Conservation (phyloP, 2,888 invertebrate species). For the Allacma fusca region DNA sequence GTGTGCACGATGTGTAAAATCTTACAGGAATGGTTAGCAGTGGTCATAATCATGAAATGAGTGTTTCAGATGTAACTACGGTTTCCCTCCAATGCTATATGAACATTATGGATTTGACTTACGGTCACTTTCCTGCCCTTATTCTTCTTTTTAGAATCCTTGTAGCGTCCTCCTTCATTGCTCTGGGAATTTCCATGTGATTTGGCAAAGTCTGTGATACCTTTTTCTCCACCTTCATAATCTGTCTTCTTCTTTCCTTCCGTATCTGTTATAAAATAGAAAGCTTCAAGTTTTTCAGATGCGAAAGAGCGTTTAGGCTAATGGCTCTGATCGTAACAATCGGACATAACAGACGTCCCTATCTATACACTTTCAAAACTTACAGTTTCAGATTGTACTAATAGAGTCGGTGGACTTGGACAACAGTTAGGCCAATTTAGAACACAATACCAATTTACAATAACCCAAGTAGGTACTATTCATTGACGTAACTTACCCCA, state of each 20-base stretch:
- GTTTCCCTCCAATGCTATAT: neutral
- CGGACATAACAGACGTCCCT: too few relatives aligned
- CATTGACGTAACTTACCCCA: neutral
- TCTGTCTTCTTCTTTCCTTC: conserved; percentile 57
- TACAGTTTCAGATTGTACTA: too few relatives aligned
- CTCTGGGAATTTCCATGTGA: conserved; percentile 49
- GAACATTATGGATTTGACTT: conserved; percentile 41
- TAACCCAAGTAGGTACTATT: neutral
- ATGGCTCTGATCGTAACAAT: too few relatives aligned
- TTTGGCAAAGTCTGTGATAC: conserved; percentile 55
- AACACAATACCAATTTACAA: too few relatives aligned
- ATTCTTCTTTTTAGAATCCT: conserved; percentile 60
- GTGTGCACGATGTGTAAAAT: neutral
- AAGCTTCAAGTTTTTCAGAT: neutral
- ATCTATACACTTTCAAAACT: too few relatives aligned
- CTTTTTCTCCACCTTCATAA: conserved; percentile 58
- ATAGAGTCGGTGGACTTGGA: too few relatives aligned
- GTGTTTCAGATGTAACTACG: neutral
- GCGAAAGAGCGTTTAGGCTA: too few relatives aligned
- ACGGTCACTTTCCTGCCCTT: conserved; percentile 61
- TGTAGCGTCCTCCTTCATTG: conserved; percentile 58
- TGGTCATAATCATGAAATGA: neutral
- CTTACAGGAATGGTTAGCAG: neutral
- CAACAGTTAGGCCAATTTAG: too few relatives aligned
- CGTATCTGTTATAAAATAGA: conserved; percentile 48